Base-by-base conservation (phyloP, 64 coral and sea anemone species). In the Orbicella faveolata region DNA sequence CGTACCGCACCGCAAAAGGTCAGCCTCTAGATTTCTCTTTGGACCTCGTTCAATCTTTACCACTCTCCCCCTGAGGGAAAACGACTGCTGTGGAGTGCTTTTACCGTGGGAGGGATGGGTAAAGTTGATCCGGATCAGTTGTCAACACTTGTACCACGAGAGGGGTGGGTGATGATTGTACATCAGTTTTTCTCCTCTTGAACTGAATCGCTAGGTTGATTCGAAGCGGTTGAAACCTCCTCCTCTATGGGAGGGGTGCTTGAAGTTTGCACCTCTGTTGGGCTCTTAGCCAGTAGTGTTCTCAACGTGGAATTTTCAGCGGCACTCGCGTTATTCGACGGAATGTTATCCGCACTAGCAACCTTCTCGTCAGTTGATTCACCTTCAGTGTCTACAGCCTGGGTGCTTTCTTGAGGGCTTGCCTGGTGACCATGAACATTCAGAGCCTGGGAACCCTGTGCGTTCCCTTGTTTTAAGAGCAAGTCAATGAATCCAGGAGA, bases 401-500 rank as follows among this genome's bases (percentile, higher is more conserved):
- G 44, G 44, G 44, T 48, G 44, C 7, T 48, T 48, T 48, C 44
- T 48, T 48, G 1, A 48, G 44, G 44, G 23, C 18, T 20, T 20
- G 6, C 17, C 18, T 67, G 64, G 20, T 17, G 20, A 67, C 52
- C 52, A 17, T 20, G 76, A 17, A 44, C 77, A 23, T 57, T 15
- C 26, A 3, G 23, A 19, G 15, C 54, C 82, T 39, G 44, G 63
- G 36, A 21, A 14, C 36, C 37, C 30, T 12, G 63, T 0, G 63
- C 63, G 39, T 52, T 41, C 5, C 64, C 65, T 85, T 85, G 82
- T 17, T 85, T 85, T 44, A 72, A 85, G 36, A 85, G 25, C 36
- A 85, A n/a, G 21, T 66, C 65, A 51, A 85, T 72, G 10, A 85
- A 85, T 36, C 19, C 36, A 2, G 82, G 82, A 72, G 82, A 73